These are phyloP conservation scores for Saguinus imperator DNA, from an alignment of 2,113 vertebrate genomes.

Conservation along the genomic window DNA sequence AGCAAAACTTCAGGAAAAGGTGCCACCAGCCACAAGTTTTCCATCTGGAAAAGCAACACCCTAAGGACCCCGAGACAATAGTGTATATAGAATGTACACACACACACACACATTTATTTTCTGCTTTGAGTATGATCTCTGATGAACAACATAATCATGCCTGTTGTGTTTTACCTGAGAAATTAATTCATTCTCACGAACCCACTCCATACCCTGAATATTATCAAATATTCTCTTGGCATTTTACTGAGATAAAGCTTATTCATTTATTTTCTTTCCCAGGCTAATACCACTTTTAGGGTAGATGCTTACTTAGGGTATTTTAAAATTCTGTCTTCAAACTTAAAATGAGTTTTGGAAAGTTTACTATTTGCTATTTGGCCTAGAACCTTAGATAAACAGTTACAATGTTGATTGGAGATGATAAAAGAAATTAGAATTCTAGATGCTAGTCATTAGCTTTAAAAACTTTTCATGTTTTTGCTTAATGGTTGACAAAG, in stretches of 20 bases:
- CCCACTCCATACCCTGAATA: neutral
- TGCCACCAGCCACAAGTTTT: too few relatives aligned
- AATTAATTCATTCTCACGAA: conserved; percentile 27
- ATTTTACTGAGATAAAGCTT: neutral
- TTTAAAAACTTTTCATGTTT: neutral
- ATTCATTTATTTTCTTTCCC: neutral
- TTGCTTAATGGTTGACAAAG: neutral
- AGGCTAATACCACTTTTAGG: neutral
- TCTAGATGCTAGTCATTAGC: neutral
- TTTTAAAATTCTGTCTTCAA: neutral
- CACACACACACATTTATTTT: conserved; percentile 26
- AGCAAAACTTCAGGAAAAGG: too few relatives aligned
- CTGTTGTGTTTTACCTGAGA: neutral
- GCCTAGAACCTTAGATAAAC: neutral
- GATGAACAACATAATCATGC: neutral
- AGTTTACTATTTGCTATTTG: neutral
- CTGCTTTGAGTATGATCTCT: conserved; percentile 32
- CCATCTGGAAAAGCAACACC: too few relatives aligned
- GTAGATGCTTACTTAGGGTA: neutral
- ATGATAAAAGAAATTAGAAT: neutral
- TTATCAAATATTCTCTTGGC: neutral
- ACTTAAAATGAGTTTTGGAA: neutral
- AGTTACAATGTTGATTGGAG: neutral
- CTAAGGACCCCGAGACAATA: too few relatives aligned
- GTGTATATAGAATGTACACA: too few relatives aligned